A percentile compares a stretch with the other conserved stretches of the same genome.
phyloP scores from a whole-genome alignment of 2,888 invertebrate species.

The Polyploca ridens region DNA sequence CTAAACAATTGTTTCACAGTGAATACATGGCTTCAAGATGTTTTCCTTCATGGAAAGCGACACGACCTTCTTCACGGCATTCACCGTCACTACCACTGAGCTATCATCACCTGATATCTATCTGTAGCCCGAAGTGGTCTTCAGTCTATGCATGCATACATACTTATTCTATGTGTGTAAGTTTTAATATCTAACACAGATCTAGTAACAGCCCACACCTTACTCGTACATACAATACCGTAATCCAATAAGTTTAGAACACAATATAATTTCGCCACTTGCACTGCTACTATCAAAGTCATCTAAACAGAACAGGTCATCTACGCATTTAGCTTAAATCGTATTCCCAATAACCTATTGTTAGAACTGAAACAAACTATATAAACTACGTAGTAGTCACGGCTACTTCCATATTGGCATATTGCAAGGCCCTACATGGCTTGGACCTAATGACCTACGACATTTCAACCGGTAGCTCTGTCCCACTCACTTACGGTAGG shows the following conservation, averaged over 20 bases:
- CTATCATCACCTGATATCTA: too few relatives aligned
- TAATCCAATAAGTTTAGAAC: constrained; percentile 32
- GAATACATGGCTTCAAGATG: too few relatives aligned
- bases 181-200: neutral
- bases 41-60: too few relatives aligned
- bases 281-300: constrained; percentile 65
- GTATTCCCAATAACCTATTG: constrained; percentile 72
- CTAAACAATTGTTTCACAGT: too few relatives aligned
- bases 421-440: constrained; percentile 79
- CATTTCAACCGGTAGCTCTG: constrained; percentile 75
- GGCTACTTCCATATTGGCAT: constrained; percentile 82
- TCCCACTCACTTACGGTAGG: constrained; percentile 56
- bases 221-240: constrained; percentile 21
- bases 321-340: constrained; percentile 70
- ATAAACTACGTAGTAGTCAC: constrained; percentile 69
- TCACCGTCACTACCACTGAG: too few relatives aligned
- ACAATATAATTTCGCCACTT: constrained; percentile 58
- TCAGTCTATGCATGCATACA: too few relatives aligned
- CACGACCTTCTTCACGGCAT: too few relatives aligned
- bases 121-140: too few relatives aligned
- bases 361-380: constrained; percentile 46
- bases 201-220: neutral
- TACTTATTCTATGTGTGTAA: neutral
- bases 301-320: constrained; percentile 65
- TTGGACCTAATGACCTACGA: constrained; percentile 83